phyloP scores from a whole-genome alignment of 2,888 invertebrate species.

The Scaptomyza reducta region DNA sequence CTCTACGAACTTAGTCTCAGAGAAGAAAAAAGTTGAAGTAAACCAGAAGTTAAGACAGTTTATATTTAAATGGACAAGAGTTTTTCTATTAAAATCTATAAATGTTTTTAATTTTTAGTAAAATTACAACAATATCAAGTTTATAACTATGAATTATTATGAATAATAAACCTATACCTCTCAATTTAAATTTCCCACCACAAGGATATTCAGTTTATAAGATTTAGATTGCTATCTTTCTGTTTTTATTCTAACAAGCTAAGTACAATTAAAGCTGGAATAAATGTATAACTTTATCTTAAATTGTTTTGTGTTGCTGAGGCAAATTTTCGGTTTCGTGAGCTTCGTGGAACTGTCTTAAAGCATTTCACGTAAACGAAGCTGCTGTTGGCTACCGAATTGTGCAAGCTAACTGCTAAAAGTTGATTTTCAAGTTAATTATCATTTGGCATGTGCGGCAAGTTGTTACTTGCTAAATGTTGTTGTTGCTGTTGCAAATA shows the following conservation, averaged over 20 bases:
- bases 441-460: conserved; percentile 76
- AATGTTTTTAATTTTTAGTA: no score
- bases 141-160: neutral
- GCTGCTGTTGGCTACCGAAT: conserved; percentile 32
- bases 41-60: neutral
- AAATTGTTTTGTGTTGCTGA: neutral
- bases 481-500: conserved; percentile 50
- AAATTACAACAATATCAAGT: no score
- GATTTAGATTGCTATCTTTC: neutral
- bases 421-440: conserved; percentile 76
- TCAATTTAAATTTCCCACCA: no score
- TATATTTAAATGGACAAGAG: neutral
- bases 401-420: conserved; percentile 47
- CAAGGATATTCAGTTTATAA: neutral
- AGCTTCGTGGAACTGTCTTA: conserved; percentile 21
- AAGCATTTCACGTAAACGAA: conserved; percentile 17
- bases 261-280: neutral
- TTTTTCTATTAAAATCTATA: no score
- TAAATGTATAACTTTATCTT: neutral
- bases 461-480: conserved; percentile 33
- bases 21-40: neutral
- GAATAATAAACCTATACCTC: no score
- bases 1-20: neutral
- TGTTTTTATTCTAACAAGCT: neutral
- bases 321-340: conserved; percentile 4